These are phyloP conservation scores for Emydura subglobosa DNA, from an alignment of 2,113 vertebrate species.

Conservation along the genomic window DNA sequence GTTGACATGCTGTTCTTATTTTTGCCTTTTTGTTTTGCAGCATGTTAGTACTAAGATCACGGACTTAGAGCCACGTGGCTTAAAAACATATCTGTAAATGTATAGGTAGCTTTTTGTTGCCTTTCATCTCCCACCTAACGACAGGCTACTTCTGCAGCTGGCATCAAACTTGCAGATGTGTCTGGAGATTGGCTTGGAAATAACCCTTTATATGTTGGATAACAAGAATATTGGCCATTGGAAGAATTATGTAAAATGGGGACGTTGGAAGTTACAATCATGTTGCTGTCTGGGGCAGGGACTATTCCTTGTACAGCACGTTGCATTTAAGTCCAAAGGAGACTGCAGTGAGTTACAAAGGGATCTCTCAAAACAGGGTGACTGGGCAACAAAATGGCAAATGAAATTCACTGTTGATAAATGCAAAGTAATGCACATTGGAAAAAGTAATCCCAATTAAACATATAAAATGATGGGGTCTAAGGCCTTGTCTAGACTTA, in stretches of 20 bases:
- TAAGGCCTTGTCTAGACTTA: too few species aligned
- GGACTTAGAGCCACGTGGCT: background rate
- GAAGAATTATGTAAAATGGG: background rate
- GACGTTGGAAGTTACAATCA: background rate
- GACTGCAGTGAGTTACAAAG: too few species aligned
- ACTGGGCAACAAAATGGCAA: too few species aligned
- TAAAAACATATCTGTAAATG: background rate
- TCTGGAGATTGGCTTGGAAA: background rate
- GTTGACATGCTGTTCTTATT: background rate
- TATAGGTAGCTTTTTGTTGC: background rate
- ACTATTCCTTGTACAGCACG: background rate
- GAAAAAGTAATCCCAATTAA: too few species aligned
- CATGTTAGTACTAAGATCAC: background rate
- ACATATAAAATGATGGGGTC: too few species aligned
- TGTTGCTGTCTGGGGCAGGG: background rate
- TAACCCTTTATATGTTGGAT: background rate
- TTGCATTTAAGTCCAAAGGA: background rate
- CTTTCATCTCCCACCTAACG: background rate
- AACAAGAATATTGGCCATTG: background rate
- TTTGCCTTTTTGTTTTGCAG: background rate
- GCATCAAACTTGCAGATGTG: background rate
- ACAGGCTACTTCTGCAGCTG: background rate
- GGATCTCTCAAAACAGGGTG: too few species aligned
- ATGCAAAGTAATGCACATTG: too few species aligned
- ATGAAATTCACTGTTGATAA: too few species aligned